A percentile compares a stretch with the other conserved stretches of the same genome.
Evolutionary conservation across 2,888 invertebrate species (phyloP).

Genomic region (Pocota personata): DNA sequence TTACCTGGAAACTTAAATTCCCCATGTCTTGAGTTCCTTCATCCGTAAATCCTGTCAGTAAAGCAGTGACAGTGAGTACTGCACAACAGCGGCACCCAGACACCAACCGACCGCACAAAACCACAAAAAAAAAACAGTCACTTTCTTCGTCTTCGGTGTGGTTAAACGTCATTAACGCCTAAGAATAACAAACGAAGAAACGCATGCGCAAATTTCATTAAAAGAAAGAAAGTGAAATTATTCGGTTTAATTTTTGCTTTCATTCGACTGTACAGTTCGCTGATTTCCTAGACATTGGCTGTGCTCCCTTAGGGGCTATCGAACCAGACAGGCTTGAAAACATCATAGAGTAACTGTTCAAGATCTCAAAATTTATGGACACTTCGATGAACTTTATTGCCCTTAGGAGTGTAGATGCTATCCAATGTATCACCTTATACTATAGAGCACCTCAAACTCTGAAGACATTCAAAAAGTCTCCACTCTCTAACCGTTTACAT

Average conservation of each 20-base stretch:
- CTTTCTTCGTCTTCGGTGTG: constrained; percentile 50
- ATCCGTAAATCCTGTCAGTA: constrained; percentile 57
- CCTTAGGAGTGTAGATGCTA: constrained; percentile 28
- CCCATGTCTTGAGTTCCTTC: constrained; percentile 30
- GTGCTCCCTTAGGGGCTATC: background rate
- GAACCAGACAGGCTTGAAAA: too few species aligned
- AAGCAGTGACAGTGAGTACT: constrained; percentile 34
- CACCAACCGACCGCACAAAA: constrained; percentile 41
- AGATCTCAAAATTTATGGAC: constrained; percentile 46
- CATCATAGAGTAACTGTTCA: background rate
- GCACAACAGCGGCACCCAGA: constrained; percentile 4
- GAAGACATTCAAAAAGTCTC: constrained; percentile 34
- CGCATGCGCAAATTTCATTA: constrained; percentile 35
- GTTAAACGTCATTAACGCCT: constrained; percentile 63
- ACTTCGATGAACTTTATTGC: constrained; percentile 47
- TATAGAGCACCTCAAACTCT: background rate
- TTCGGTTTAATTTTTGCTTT: constrained; percentile 56
- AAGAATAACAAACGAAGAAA: constrained; percentile 50
- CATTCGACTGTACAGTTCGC: constrained; percentile 59
- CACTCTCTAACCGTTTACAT: background rate
- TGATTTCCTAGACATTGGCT: constrained; percentile 33
- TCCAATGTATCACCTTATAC: constrained; percentile 18
- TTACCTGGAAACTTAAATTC: constrained; percentile 8
- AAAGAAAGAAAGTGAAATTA: constrained; percentile 64
- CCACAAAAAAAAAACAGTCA: constrained; percentile 34